Base-by-base conservation (phyloP, 2,888 invertebrate species). In the Argyresthia albistria region DNA sequence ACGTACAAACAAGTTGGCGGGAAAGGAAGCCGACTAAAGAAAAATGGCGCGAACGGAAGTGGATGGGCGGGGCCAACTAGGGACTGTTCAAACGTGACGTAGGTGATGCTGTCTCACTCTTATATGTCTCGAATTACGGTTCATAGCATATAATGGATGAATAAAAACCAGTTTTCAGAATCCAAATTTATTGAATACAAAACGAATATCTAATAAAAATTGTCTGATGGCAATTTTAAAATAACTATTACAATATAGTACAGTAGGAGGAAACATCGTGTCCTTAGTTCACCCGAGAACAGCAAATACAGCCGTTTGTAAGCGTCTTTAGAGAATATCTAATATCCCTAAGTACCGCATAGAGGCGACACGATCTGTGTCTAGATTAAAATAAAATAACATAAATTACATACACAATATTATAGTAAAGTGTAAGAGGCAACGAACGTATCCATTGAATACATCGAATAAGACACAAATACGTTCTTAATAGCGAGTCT, bases 161-260 rank as follows among this genome's bases (percentile, higher is more conserved):
- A 61, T 25, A 71, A 67, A 65, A 64, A 64, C 67, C 66, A 61
- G 49, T 50, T 57, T 74, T 49, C 70, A 76, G 81, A 83, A 80
- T 84, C 81, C 80, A 86, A 86, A 58, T 80, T 83, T 87, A 84
- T 83, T 84, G 80, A 84, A 83, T 84, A 86, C 75, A 84, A 86
- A 87, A 84, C 81, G 80, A 77, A 82, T 77, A 73, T 80, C 25
- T 25, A 25, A 81, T 77, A 80, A 80, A 78, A 82, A 80, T 80
- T 76, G 78, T 78, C 80, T 66, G 76, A 64, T 78, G 80, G 79
- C 82, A 83, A 82, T 83, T 82, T 63, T 75, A 76, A 80, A 78
- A 79, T 76, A 68, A 73, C 76, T 79, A 81, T 76, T 67, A 65
- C 69, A 74, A 74, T 76, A 79, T 74, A 25, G 25, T 76, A 80